Base-by-base conservation (phyloP, 2,113 vertebrate species). In the Galeopterus variegatus region DNA sequence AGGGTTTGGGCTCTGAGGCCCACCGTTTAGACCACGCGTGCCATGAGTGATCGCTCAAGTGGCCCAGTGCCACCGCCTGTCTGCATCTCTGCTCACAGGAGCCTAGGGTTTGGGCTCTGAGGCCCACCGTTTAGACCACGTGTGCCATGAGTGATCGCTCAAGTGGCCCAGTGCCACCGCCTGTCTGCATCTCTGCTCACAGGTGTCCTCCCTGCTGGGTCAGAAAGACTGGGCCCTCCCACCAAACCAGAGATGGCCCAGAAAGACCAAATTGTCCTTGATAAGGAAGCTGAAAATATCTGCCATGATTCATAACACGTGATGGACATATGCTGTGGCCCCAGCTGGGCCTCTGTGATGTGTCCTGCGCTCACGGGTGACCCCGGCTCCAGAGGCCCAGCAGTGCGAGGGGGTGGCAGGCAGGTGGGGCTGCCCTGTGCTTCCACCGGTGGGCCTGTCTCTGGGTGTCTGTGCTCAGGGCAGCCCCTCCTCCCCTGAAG, bases 321-420 rank as follows among this genome's bases (percentile, higher is more conserved):
- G 28, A 21, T 0, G 7, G 65, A 8, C 31, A 18, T 7, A 50
- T n/a, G 60, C 33, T 67, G 7, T 0, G 3, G 69, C 60, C 50
- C 21, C 56, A 8, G 41, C 9, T 21, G 75, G 50, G 79, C 41
- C 24, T 62, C 65, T 21, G 6, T 2, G n/a, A 4, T 36, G 65
- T 8, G 41, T 5, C 60, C 8, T 52, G 36, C 52, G 67, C 69
- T 54, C 18, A 26, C 10, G 1, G 0, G 8, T 70, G 48, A 50
- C 48, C 36, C 28, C 72, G 33, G 65, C 31, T n/a, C 4, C 0
- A 45, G 81, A 21, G n/a, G 28, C 72, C 33, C 21, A 31, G 50
- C 21, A 9, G 6, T 0, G 0, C 3, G 41, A 0, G n/a, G 31
- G 13, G 28, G 15, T 5, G 11, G 36, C 13, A 48, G 21, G 36